Conservation (phyloP, 2,888 invertebrate species). For the Slavum lentiscoides region DNA sequence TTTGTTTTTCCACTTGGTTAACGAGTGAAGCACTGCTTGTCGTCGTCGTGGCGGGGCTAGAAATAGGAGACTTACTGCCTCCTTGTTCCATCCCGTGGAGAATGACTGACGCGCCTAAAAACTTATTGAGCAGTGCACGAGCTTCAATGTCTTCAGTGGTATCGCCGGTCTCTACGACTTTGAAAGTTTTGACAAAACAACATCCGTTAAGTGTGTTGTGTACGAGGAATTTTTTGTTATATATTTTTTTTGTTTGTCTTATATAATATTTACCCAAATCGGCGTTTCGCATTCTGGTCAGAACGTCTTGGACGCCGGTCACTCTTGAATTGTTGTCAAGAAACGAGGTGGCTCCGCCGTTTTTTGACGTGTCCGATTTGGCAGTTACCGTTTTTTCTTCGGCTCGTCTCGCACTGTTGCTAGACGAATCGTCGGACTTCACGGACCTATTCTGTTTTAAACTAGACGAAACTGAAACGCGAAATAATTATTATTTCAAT, state of each 20-base stretch:
- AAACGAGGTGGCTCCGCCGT: conserved; percentile 64
- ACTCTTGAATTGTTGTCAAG: conserved; percentile 73
- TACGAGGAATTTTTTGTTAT: no score
- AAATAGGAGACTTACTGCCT: conserved; percentile 57
- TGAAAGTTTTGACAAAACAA: no score
- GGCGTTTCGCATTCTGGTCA: conserved; percentile 77
- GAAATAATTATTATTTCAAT: not conserved
- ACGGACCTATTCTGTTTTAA: conserved; percentile 55
- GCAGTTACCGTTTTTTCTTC: conserved; percentile 35
- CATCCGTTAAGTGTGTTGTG: not conserved
- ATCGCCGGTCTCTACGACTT: conserved; percentile 60
- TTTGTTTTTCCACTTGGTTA: conserved; percentile 58
- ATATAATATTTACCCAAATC: conserved; percentile 65
- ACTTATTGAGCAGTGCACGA: conserved; percentile 77
- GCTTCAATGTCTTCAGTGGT: conserved; percentile 72
- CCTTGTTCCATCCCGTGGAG: conserved; percentile 74
- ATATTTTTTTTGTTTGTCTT: no score
- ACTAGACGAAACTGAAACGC: conserved; percentile 56
- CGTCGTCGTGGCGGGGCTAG: conserved; percentile 5
- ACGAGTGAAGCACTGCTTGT: conserved; percentile 58
- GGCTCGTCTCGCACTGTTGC: not conserved
- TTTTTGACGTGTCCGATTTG: conserved; percentile 38
- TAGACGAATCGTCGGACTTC: conserved; percentile 41
- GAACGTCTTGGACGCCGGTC: conserved; percentile 74
- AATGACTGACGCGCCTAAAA: conserved; percentile 78